Conservation (phyloP, 1,140 invertebrate genomes). For the Drosophila yakuba region DNA sequence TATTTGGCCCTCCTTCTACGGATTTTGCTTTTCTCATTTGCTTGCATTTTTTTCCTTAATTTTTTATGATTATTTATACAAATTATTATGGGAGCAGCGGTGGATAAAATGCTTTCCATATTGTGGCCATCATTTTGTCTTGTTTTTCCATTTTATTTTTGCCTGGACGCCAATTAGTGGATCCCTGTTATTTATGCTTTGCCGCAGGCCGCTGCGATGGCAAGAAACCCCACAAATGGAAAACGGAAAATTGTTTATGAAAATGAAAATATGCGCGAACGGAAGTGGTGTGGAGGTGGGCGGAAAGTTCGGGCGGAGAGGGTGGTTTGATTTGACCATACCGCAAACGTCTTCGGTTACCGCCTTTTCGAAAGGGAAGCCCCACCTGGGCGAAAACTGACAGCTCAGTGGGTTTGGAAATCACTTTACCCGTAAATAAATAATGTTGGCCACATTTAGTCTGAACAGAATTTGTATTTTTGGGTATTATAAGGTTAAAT, state of each 20-base stretch:
- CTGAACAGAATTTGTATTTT: too few relatives aligned
- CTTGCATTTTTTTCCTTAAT: conserved; percentile 43
- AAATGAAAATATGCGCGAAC: conserved; percentile 31
- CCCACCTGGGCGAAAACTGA: conserved; percentile 41
- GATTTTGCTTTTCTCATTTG: conserved; percentile 24
- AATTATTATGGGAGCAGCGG: conserved; percentile 46
- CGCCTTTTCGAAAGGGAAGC: conserved; percentile 49
- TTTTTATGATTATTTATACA: conserved; percentile 64
- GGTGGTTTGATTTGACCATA: conserved; percentile 29
- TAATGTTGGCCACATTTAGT: not conserved
- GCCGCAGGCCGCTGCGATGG: conserved; percentile 33
- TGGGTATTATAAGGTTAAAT: too few relatives aligned
- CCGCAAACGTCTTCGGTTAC: conserved; percentile 59
- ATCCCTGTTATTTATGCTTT: conserved; percentile 60
- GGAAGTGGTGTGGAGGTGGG: conserved; percentile 8
- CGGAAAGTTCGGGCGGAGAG: conserved; percentile 4
- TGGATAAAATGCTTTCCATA: conserved; percentile 54
- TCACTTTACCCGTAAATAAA: conserved; percentile 8
- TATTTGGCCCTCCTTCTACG: conserved; percentile 26
- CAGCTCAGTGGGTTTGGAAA: conserved; percentile 32
- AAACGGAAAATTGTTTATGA: conserved; percentile 54
- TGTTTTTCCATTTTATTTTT: conserved; percentile 17
- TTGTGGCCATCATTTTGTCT: conserved; percentile 51
- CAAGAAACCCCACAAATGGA: conserved; percentile 56
- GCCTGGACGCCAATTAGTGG: conserved; percentile 55